Evolutionary conservation across 2,888 invertebrate genomes (phyloP).

Genomic region (Palloptera scutellata): DNA sequence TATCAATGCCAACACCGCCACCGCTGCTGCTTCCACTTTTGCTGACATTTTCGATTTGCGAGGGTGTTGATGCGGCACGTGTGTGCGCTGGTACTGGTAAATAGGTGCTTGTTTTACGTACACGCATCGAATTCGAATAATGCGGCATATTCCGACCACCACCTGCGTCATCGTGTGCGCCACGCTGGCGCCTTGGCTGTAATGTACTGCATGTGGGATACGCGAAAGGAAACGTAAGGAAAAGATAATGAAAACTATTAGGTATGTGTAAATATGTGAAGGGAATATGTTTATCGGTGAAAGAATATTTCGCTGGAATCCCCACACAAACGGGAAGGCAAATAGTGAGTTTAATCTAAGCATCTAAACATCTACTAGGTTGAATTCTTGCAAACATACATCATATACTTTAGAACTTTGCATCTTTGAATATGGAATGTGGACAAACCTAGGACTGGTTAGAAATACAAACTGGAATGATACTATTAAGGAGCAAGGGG

Average conservation of each 20-base stretch:
- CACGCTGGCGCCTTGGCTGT: slow-evolving; percentile 48
- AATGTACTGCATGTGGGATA: slow-evolving; percentile 39
- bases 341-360: too few relatives aligned
- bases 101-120: slow-evolving; percentile 57
- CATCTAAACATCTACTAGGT: too few relatives aligned
- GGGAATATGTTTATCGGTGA: not conserved
- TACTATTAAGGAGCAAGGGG: too few relatives aligned
- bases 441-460: too few relatives aligned
- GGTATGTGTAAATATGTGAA: not conserved
- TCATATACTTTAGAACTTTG: too few relatives aligned
- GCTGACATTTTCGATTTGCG: slow-evolving; percentile 59
- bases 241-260: slow-evolving; percentile 22
- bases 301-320: not conserved
- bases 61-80: slow-evolving; percentile 63
- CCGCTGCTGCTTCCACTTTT: slow-evolving; percentile 10
- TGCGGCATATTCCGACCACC: slow-evolving; percentile 50
- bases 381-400: too few relatives aligned
- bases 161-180: slow-evolving; percentile 42
- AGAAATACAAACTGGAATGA: too few relatives aligned
- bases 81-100: slow-evolving; percentile 62
- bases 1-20: slow-evolving; percentile 40
- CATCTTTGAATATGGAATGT: too few relatives aligned
- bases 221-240: slow-evolving; percentile 11
- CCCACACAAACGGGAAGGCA: too few relatives aligned
- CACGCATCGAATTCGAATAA: slow-evolving; percentile 59